phyloP scores from a whole-genome alignment of 2,113 vertebrate species.

The Shinisaurus crocodilurus region DNA sequence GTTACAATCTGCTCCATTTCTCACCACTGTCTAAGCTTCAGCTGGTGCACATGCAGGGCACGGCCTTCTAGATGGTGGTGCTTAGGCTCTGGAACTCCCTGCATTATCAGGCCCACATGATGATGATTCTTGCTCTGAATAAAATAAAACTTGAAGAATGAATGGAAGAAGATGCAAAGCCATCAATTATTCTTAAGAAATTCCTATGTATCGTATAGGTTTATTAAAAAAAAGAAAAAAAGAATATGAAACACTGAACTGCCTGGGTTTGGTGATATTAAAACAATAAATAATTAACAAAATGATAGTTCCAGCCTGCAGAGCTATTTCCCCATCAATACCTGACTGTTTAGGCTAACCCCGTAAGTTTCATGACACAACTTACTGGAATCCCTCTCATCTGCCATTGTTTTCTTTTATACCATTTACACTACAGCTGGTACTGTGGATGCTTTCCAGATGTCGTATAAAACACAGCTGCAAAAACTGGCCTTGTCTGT shows the following conservation, averaged over 20 bases:
- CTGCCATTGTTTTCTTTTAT: slow-evolving; percentile 57
- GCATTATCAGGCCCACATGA: too few relatives aligned
- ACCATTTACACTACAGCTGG: slow-evolving; percentile 65
- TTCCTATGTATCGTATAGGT: neutral
- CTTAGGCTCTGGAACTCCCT: too few relatives aligned
- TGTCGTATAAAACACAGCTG: slow-evolving; percentile 69
- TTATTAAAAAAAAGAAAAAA: too few relatives aligned
- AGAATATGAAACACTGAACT: neutral
- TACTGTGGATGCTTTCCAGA: slow-evolving; percentile 61
- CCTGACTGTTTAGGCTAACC: slow-evolving; percentile 52
- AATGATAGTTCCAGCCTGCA: slow-evolving; percentile 6
- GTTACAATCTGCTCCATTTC: too few relatives aligned
- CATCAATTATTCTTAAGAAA: neutral
- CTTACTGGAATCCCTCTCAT: slow-evolving; percentile 55
- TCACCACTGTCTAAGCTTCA: too few relatives aligned
- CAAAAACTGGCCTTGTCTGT: slow-evolving; percentile 54
- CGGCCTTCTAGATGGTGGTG: too few relatives aligned
- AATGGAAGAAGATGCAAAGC: neutral
- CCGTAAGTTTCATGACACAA: slow-evolving; percentile 57
- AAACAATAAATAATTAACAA: slow-evolving; percentile 34
- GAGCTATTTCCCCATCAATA: slow-evolving; percentile 32
- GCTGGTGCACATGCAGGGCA: too few relatives aligned
- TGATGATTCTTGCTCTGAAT: neutral
- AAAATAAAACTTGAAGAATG: neutral
- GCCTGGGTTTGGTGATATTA: neutral